Conservation (phyloP, 1,140 invertebrate genomes). For the Orius insidiosus region DNA sequence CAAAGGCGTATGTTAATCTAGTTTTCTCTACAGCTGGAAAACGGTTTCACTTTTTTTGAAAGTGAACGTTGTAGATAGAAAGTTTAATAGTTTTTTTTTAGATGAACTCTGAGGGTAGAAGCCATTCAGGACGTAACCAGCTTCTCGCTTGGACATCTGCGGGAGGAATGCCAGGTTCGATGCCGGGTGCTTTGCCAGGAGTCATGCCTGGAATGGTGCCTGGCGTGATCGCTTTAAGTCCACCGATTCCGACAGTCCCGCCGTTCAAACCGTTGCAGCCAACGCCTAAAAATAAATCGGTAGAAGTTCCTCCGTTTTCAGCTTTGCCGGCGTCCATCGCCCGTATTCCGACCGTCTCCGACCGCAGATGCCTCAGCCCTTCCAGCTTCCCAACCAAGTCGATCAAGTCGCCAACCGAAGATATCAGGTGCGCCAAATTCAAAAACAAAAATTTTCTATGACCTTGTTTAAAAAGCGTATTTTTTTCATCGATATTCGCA, state of each 20-base stretch:
- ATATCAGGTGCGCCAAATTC: conserved; percentile 18
- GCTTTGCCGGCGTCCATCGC: conserved; percentile 34
- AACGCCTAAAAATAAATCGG: conserved; percentile 24
- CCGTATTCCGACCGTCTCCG: conserved; percentile 24
- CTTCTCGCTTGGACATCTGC: conserved; percentile 5
- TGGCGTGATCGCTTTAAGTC: conserved; percentile 7
- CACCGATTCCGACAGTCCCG: conserved; percentile 30
- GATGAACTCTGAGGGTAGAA: conserved; percentile 1
- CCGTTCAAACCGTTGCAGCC: conserved; percentile 48
- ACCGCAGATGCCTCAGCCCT: not conserved
- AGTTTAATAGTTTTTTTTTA: no score
- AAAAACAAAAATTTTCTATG: no score
- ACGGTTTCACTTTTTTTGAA: no score
- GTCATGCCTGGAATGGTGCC: conserved; percentile 5
- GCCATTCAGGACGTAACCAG: conserved; percentile 2
- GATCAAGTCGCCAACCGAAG: conserved; percentile 19
- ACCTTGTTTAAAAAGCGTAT: no score
- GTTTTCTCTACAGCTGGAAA: no score
- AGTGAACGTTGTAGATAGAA: no score
- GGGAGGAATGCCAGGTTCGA: conserved; percentile 1
- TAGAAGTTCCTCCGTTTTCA: conserved; percentile 27
- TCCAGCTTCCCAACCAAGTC: conserved; percentile 12
- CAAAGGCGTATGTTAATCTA: no score
- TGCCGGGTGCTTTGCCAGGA: conserved; percentile 3
- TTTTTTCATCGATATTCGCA: not conserved